These are phyloP conservation scores for Pitangus sulphuratus DNA, from an alignment of 2,797 vertebrate genomes.

Conservation along the genomic window DNA sequence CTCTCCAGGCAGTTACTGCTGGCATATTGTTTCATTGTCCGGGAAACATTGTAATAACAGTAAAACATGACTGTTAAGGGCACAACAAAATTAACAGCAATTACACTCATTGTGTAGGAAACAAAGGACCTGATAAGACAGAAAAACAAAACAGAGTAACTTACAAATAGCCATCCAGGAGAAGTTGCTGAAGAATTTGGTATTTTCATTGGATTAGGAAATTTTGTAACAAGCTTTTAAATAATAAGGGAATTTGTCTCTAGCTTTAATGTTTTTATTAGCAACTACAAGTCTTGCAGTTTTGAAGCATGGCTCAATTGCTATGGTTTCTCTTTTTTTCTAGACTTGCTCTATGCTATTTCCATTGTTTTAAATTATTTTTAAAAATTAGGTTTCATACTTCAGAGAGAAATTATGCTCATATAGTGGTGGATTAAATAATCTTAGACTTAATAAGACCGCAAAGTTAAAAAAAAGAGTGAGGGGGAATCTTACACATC, in stretches of 20 bases:
- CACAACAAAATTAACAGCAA: conserved; percentile 90
- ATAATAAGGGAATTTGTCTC: not conserved
- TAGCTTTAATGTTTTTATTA: not conserved
- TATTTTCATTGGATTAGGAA: not conserved
- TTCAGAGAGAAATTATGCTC: not conserved
- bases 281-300: not conserved
- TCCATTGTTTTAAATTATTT: not conserved
- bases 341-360: not conserved
- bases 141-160: conserved; percentile 62
- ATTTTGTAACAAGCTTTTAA: not conserved
- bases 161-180: conserved; percentile 1
- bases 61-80: conserved; percentile 94
- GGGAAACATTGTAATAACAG: conserved; percentile 93
- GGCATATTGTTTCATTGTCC: conserved; percentile 81
- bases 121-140: conserved; percentile 83
- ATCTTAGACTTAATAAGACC: not conserved
- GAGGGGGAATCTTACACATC: conserved; percentile 81
- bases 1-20: conserved; percentile 79
- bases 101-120: conserved; percentile 89
- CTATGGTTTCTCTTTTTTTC: rapidly evolving
- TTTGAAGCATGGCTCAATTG: not conserved
- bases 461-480: not conserved
- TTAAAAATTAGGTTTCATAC: not conserved
- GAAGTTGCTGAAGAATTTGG: not conserved
- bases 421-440: not conserved